A percentile compares a stretch with the other conserved stretches of the same genome.
These are phyloP conservation scores for Lydus trimaculatus DNA, from an alignment of 2,888 invertebrate species.

Conservation along the genomic window DNA sequence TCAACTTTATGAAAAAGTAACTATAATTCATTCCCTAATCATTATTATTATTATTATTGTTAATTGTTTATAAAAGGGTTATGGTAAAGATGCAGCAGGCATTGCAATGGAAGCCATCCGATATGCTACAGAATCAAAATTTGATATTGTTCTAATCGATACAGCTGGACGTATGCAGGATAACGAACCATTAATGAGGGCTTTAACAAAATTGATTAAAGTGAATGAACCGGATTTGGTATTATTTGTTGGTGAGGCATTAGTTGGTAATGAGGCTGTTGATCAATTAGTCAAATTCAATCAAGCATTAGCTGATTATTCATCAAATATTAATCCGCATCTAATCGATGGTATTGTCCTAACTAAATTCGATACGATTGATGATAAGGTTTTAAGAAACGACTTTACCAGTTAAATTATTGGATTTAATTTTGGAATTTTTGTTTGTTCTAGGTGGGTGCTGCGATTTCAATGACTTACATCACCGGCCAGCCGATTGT, in stretches of 20 bases:
- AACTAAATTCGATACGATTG: constrained; percentile 99
- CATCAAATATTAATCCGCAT: constrained; percentile 78
- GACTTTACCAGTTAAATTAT: no score
- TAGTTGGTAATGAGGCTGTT: constrained; percentile 99
- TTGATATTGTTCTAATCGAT: constrained; percentile 96
- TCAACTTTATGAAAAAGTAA: constrained; percentile 88
- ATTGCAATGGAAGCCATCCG: constrained; percentile 98
- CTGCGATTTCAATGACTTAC: constrained; percentile 99
- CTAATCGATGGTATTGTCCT: constrained; percentile 98
- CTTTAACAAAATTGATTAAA: constrained; percentile 95
- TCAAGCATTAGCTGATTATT: constrained; percentile 94
- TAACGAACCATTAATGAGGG: constrained; percentile 98
- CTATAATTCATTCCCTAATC: not conserved
- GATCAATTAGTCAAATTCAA: constrained; percentile 99
- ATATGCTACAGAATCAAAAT: constrained; percentile 79
- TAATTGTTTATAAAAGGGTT: constrained; percentile 65
- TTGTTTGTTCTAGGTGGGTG: constrained; percentile 81
- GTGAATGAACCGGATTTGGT: constrained; percentile 98
- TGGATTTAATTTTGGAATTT: no score
- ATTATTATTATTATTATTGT: not conserved
- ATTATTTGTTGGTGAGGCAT: constrained; percentile 98
- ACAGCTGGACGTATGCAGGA: constrained; percentile 99
- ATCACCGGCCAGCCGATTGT: constrained; percentile 99
- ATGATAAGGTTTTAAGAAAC: constrained; percentile 96
- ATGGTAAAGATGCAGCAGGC: constrained; percentile 98